phyloP scores from a whole-genome alignment of 2,888 invertebrate genomes.

The Encarsia formosa region DNA sequence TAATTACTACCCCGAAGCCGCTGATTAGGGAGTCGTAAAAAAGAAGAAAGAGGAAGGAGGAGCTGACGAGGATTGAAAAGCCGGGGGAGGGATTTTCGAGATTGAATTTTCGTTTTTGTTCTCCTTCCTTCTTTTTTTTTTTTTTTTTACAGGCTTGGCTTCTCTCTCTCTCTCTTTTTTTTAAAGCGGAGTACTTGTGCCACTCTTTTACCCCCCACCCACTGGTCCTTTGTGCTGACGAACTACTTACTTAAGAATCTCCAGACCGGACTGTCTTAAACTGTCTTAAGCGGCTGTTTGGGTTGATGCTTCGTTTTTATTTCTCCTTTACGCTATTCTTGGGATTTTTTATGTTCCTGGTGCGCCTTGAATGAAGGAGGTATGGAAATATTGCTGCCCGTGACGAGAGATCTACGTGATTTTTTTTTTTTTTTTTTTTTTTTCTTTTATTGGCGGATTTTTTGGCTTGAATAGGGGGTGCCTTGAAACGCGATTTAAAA shows the following conservation, averaged over 20 bases:
- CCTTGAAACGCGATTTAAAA: too few species aligned
- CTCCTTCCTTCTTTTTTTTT: slow-evolving; percentile 2
- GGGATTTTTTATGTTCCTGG: background rate
- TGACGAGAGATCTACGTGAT: slow-evolving; percentile 5
- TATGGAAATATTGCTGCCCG: slow-evolving; percentile 15
- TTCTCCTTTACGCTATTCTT: background rate
- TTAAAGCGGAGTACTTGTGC: slow-evolving; percentile 11
- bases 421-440: too few species aligned
- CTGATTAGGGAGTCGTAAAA: slow-evolving; percentile 36
- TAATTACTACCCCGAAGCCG: slow-evolving; percentile 43
- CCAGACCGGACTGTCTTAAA: slow-evolving; percentile 12
- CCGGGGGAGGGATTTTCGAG: slow-evolving; percentile 1
- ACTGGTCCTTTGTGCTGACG: slow-evolving; percentile 9
- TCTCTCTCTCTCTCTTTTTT: background rate
- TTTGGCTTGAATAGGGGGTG: too few species aligned
- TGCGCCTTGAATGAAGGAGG: background rate
- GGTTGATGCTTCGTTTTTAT: background rate
- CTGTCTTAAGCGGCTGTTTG: slow-evolving; percentile 20
- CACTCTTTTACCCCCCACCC: background rate
- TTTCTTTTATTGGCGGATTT: too few species aligned
- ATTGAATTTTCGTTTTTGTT: background rate
- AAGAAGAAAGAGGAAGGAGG: slow-evolving; percentile 1
- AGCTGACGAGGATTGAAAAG: slow-evolving; percentile 2
- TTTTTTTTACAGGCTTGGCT: background rate
- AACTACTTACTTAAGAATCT: slow-evolving; percentile 25